Percentiles rank a stretch among this genome's conserved stretches.
Conservation (phyloP, 2,113 vertebrate species). For the Natator depressus region DNA sequence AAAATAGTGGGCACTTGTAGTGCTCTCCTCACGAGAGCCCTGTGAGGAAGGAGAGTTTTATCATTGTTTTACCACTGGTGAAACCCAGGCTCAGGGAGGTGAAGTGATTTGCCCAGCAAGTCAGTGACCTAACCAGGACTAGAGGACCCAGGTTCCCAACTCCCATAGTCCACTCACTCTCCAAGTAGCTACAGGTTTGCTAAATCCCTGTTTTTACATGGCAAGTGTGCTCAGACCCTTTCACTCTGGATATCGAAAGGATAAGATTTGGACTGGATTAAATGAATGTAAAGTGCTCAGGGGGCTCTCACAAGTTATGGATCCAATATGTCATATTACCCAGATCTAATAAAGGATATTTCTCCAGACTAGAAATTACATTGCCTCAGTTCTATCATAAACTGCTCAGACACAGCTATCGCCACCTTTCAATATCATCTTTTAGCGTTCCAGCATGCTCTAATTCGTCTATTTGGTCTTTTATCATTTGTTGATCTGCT, state of each 20-base stretch:
- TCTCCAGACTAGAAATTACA: constrained; percentile 17
- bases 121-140: not conserved
- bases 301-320: constrained; percentile 42
- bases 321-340: constrained; percentile 27
- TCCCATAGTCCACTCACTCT: not conserved
- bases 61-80: not conserved
- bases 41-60: not conserved
- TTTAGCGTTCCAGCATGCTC: constrained; percentile 32
- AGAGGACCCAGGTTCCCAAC: not conserved
- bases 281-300: constrained; percentile 43
- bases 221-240: not conserved
- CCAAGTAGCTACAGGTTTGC: not conserved
- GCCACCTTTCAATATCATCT: constrained; percentile 31
- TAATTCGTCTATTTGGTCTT: constrained; percentile 42
- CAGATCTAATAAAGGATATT: constrained; percentile 44
- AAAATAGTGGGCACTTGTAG: not conserved
- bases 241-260: not conserved
- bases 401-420: constrained; percentile 20
- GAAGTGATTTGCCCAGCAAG: not conserved
- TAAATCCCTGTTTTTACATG: not conserved
- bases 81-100: not conserved
- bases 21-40: not conserved
- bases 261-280: constrained; percentile 19
- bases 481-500: not conserved
- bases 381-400: constrained; percentile 22